Evolutionary conservation across 2,113 vertebrate genomes (phyloP), one percentile per base, ranked within the genome.

Genomic region (Platichthys stellatus): DNA sequence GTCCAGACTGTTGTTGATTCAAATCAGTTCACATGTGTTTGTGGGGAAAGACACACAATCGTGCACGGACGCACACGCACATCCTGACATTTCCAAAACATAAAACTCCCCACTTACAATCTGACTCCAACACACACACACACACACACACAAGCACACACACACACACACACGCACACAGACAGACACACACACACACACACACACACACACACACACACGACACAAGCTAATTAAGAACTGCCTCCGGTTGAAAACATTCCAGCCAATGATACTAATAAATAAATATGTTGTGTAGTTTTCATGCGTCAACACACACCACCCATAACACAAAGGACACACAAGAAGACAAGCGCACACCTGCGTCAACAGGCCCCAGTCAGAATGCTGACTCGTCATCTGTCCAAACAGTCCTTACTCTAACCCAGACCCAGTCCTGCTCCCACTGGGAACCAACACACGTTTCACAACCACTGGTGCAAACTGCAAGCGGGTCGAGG

Each of bases 351-450:
- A 38, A 86, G 60, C 70, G 64, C 84, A 90, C 92, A 93, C 92
- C 90, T 92, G 87, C 85, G 78, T 91, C 92, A 93, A 91, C 87
- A 91, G 84, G 69, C 85, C 87, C 83, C 83, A 65, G 72, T 88
- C 89, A 86, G 83, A 84, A 74, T 65, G 63, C 18, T 64, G 76
- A 84, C 81, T 83, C 68, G 5, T 90, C 88, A 91, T 92, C 92
- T 93, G 92, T 93, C 63, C 20, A 91, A 94, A 92, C 89, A 93
- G 70, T 67, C 71, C 79, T 82, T 65, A 31, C 69, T 63, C 78
- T 80, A 83, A 89, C 77, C 74, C 81, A 69, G 86, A 89, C 83
- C 82, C 67, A 84, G 17, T 26, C 61, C 61, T 69, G 66, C 76
- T 80, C 78, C 83, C 76, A 80, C 63, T 51, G 65, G 40, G 71